Evolutionary conservation across 1,140 invertebrate genomes (phyloP).

Genomic region (Brachystomella parvula): DNA sequence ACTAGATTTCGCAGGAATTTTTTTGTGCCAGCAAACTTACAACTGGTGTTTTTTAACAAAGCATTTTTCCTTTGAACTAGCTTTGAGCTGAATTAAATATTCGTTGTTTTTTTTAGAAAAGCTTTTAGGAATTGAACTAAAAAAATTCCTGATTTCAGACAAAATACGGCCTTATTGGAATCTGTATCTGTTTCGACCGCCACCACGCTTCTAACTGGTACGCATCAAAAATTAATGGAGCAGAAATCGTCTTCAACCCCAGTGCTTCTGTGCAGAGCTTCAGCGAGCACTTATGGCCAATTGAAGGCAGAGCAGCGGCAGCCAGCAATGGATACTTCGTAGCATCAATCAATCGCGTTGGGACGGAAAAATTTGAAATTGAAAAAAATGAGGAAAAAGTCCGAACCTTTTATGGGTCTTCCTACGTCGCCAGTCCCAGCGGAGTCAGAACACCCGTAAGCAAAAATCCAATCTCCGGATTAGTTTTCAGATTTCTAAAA

Average conservation of each 20-base stretch:
- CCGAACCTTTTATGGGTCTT: slow-evolving; percentile 17
- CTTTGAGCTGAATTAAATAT: neutral
- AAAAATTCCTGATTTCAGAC: slow-evolving; percentile 10
- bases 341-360: slow-evolving; percentile 18
- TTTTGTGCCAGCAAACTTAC: too few relatives aligned
- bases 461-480: neutral
- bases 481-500: neutral
- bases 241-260: slow-evolving; percentile 24
- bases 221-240: slow-evolving; percentile 9
- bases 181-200: slow-evolving; percentile 22
- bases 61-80: neutral
- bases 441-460: slow-evolving; percentile 19
- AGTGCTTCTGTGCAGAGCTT: slow-evolving; percentile 19
- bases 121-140: neutral
- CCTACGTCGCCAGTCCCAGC: slow-evolving; percentile 10
- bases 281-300: slow-evolving; percentile 16
- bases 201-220: slow-evolving; percentile 19
- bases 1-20: too few relatives aligned
- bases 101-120: neutral
- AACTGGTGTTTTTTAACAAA: too few relatives aligned
- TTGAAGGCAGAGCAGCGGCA: slow-evolving; percentile 19
- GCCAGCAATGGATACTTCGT: slow-evolving; percentile 9
- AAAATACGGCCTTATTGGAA: slow-evolving; percentile 5
- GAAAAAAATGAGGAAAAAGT: neutral
- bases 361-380: slow-evolving; percentile 4